Evolutionary conservation across 2,888 invertebrate species (phyloP).

Genomic region (Eulithis prunata): DNA sequence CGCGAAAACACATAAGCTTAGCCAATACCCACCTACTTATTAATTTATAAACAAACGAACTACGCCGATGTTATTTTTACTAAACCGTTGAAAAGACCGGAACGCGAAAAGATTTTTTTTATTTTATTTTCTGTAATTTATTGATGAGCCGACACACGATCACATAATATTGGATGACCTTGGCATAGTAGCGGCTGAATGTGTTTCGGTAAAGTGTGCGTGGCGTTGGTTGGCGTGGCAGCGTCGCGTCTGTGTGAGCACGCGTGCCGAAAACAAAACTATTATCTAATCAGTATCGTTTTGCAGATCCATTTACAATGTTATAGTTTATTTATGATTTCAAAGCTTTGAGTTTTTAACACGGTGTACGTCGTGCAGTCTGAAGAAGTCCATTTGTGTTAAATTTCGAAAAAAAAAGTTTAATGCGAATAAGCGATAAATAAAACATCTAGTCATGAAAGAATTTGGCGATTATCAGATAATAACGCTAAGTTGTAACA

Average conservation of each 20-base stretch:
- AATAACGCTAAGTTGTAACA: constrained; percentile 20
- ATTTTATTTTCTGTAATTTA: constrained; percentile 55
- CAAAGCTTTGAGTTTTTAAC: background rate
- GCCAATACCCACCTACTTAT: constrained; percentile 9
- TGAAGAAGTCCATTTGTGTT: too few species aligned
- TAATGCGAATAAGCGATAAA: background rate
- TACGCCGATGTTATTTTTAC: constrained; percentile 26
- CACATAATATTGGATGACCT: constrained; percentile 66
- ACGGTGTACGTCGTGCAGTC: too few species aligned
- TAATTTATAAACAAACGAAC: constrained; percentile 22
- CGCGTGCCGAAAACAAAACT: constrained; percentile 44
- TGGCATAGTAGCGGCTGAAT: constrained; percentile 63
- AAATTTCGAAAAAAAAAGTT: too few species aligned
- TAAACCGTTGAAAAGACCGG: constrained; percentile 23
- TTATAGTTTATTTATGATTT: background rate
- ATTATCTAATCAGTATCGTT: constrained; percentile 46
- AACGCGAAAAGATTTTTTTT: constrained; percentile 45
- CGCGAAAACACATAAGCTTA: constrained; percentile 14
- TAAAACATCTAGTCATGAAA: background rate
- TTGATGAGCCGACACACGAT: constrained; percentile 60
- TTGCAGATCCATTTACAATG: constrained; percentile 40
- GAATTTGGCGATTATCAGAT: background rate
- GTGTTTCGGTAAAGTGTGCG: constrained; percentile 45
- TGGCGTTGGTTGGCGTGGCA: constrained; percentile 46
- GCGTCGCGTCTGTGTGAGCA: constrained; percentile 31